Base-by-base conservation (phyloP, 2,797 vertebrate genomes). In the Clarias laeviceps region DNA sequence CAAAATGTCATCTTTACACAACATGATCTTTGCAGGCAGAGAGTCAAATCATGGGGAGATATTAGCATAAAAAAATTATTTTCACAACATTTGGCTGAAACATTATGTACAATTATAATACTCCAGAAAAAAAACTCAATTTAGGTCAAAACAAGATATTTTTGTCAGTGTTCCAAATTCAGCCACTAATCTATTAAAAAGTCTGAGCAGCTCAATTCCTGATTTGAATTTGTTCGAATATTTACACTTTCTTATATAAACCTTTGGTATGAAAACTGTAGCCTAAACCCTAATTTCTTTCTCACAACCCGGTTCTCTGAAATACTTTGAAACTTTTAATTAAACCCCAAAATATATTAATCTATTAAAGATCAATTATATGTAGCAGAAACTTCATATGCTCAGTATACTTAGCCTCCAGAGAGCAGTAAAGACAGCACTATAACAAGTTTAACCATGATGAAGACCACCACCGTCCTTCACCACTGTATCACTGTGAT, bases 391-490 rank as follows among this genome's bases (percentile, higher is more conserved):
- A 61, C 56, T 62, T 57, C 76, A 62, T 12, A 24, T 6, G 61
- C 27, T 15, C 2, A 20, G 2, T 61, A 27, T 29, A 80, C 22
- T 5, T 29, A 8, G n/a, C 50, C 79, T 65, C 62, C 62, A 22
- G 79, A 66, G 79, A 50, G 50, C 24, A 2, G 40, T 80, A 80
- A 65, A 80, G 62, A 66, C 62, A 50, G 79, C 79, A 32, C 15
- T 12, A 29, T 66, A 62, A 80, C 65, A 40, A 66, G 79, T 80
- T 80, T 80, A 80, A 80, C 61, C 40, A 29, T 66, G 79, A 80
- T 80, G 79, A 80, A 80, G 79, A 66, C 27, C 79, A 32, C 40
- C 61, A 54, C 24, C 62, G 9, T 80, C 17, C 79, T 27, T 6
- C 62, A 32, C 5, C n/a, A 14, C 79, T 80, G 62, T 54, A 80